Evolutionary conservation across 2,113 vertebrate genomes (phyloP).

Genomic region (Ptilorrhoa leucosticta): DNA sequence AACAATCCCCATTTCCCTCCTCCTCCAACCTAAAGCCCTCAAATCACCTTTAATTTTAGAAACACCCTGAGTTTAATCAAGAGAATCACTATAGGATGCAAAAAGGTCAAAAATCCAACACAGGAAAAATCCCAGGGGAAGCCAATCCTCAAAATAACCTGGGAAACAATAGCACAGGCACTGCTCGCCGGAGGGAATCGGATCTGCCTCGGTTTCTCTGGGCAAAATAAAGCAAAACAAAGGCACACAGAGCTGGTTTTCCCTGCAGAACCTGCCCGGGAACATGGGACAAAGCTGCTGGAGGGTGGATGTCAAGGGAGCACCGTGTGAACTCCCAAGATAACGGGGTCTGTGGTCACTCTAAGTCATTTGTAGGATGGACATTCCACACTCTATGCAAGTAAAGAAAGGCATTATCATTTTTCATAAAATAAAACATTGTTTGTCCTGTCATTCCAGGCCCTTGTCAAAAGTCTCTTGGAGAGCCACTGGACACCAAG

Average conservation of each 20-base stretch:
- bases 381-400: background rate
- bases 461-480: background rate
- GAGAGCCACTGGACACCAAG: background rate
- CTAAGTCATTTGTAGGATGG: background rate
- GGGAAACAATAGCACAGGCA: background rate
- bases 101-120: constrained; percentile 21
- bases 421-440: background rate
- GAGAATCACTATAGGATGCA: background rate
- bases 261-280: constrained; percentile 25
- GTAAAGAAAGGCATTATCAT: background rate
- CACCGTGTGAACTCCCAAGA: constrained; percentile 21
- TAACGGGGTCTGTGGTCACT: background rate
- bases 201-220: background rate
- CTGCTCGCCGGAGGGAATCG: background rate
- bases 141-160: constrained; percentile 28
- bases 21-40: background rate
- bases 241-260: background rate
- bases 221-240: constrained; percentile 26
- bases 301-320: constrained; percentile 1
- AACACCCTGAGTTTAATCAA: background rate
- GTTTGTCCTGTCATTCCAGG: background rate
- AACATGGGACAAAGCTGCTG: background rate
- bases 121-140: background rate
- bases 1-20: background rate
- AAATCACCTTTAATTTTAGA: background rate